Conservation (phyloP, 92 coral and sea anemone genomes). For the Paragorgia papillata region DNA sequence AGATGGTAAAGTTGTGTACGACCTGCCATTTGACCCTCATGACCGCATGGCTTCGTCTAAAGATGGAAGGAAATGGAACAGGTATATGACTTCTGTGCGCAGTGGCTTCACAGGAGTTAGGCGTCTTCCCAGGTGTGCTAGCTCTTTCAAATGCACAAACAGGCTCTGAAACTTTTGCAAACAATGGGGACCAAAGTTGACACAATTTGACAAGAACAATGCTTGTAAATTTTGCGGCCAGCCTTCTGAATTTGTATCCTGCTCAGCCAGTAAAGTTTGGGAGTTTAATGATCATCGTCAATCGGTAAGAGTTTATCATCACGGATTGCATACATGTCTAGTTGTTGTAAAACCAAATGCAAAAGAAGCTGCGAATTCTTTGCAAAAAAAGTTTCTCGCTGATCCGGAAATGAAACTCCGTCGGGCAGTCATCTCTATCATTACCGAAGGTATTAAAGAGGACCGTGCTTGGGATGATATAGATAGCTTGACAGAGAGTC, state of each 20-base stretch:
- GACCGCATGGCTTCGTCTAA: constrained; percentile 48
- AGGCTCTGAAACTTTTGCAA: constrained; percentile 33
- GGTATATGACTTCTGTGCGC: constrained; percentile 39
- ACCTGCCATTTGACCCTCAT: constrained; percentile 12
- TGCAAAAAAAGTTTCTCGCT: constrained; percentile 13
- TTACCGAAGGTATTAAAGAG: constrained; percentile 24
- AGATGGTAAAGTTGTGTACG: constrained; percentile 30
- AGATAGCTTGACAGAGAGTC: constrained; percentile 32
- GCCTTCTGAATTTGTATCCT: constrained; percentile 13
- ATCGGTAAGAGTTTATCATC: constrained; percentile 15
- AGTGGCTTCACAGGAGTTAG: constrained; percentile 23
- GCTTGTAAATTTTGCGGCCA: constrained; percentile 38
- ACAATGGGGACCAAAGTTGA: constrained; percentile 36
- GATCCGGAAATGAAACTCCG: constrained; percentile 30
- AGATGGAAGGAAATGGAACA: constrained; percentile 48
- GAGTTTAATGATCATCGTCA: constrained; percentile 23
- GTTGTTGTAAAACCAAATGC: constrained; percentile 15
- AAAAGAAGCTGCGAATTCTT: constrained; percentile 4
- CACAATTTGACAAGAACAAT: constrained; percentile 33
- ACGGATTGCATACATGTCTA: constrained; percentile 39
- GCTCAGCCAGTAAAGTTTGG: constrained; percentile 42
- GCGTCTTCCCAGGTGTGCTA: constrained; percentile 32
- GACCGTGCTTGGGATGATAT: constrained; percentile 40
- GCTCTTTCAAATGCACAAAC: constrained; percentile 22
- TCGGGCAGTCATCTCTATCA: constrained; percentile 10